These are phyloP conservation scores for Macropodus opercularis DNA, from an alignment of 2,797 vertebrate genomes.

Conservation along the genomic window DNA sequence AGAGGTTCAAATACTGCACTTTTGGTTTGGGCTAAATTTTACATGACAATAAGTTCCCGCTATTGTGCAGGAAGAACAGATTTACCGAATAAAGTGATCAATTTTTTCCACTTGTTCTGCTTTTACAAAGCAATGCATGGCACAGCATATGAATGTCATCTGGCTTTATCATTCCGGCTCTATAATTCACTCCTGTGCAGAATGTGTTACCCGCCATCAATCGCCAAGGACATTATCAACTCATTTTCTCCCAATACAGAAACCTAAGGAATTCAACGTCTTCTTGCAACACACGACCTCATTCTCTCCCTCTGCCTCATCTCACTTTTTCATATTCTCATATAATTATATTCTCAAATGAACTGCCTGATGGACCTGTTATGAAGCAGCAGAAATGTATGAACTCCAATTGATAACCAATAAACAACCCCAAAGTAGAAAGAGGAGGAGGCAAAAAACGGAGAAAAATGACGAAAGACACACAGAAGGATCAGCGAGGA, in stretches of 20 bases:
- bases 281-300: slow-evolving; percentile 26
- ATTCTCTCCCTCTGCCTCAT: slow-evolving; percentile 23
- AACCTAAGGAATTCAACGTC: slow-evolving; percentile 25
- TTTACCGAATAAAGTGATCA: neutral
- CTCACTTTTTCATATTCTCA: slow-evolving; percentile 38
- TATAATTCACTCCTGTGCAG: slow-evolving; percentile 23
- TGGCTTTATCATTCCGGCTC: slow-evolving; percentile 17
- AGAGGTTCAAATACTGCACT: neutral
- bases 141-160: slow-evolving; percentile 9
- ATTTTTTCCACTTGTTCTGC: neutral
- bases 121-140: slow-evolving; percentile 25
- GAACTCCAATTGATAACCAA: slow-evolving; percentile 53
- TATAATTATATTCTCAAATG: slow-evolving; percentile 41
- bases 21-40: neutral
- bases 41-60: neutral
- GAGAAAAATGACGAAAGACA: neutral
- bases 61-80: slow-evolving; percentile 2
- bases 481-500: slow-evolving; percentile 33
- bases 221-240: slow-evolving; percentile 40
- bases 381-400: slow-evolving; percentile 54
- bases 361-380: slow-evolving; percentile 34
- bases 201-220: slow-evolving; percentile 33
- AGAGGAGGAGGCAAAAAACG: neutral
- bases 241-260: slow-evolving; percentile 39
- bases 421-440: slow-evolving; percentile 32